Evolutionary conservation across 2,888 invertebrate genomes (phyloP).

Genomic region (Cataglyphis altisquamis): DNA sequence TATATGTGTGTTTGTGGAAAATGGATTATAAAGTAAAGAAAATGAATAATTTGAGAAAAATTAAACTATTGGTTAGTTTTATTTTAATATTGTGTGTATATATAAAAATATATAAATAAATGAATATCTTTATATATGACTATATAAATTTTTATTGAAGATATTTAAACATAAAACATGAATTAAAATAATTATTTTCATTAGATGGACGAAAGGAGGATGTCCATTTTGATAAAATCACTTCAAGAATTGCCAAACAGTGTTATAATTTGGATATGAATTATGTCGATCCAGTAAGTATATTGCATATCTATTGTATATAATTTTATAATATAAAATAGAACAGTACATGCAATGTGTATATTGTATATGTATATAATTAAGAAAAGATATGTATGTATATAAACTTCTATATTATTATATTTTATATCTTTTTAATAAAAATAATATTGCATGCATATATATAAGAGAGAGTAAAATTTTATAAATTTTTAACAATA

Average conservation of each 20-base stretch:
- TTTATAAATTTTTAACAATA: background rate
- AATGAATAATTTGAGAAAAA: background rate
- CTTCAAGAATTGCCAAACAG: constrained; percentile 97
- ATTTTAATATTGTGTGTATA: background rate
- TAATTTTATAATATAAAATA: background rate
- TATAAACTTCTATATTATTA: background rate
- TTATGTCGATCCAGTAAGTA: constrained; percentile 96
- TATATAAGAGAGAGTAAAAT: background rate
- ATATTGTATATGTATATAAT: background rate
- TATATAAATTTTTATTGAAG: background rate
- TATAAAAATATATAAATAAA: background rate
- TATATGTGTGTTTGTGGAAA: background rate
- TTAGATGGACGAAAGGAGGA: constrained; percentile 95
- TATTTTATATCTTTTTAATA: constrained; percentile 1
- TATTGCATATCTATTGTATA: constrained; percentile 4
- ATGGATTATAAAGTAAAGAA: background rate
- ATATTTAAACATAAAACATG: background rate
- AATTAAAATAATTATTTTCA: constrained; percentile 20
- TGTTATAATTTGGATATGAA: constrained; percentile 98
- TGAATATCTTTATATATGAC: background rate
- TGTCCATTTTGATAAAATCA: constrained; percentile 99
- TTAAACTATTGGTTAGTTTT: background rate
- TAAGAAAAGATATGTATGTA: background rate
- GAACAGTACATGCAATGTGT: background rate
- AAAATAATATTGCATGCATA: background rate